These are phyloP conservation scores for Melanchra persicariae DNA, from an alignment of 2,888 invertebrate genomes.

Conservation along the genomic window DNA sequence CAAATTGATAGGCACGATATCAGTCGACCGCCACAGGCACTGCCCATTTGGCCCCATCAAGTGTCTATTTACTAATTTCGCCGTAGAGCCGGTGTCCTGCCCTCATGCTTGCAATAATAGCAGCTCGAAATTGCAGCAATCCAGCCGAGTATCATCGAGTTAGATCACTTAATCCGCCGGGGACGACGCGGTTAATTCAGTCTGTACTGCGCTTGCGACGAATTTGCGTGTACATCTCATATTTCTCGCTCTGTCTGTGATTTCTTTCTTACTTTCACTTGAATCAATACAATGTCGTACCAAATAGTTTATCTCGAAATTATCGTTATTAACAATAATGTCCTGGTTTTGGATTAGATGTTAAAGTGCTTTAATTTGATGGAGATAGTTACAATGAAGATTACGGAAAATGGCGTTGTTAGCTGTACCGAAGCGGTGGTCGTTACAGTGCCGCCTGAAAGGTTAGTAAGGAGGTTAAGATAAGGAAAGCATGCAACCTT, in stretches of 20 bases:
- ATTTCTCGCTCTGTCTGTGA: constrained; percentile 3
- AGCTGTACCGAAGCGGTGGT: constrained; percentile 64
- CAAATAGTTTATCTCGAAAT: constrained; percentile 48
- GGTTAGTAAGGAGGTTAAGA: constrained; percentile 69
- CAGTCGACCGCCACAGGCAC: constrained; percentile 41
- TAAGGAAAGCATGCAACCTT: constrained; percentile 22
- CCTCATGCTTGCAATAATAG: constrained; percentile 84
- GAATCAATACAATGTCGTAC: constrained; percentile 28
- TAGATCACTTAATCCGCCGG: constrained; percentile 82
- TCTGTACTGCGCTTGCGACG: constrained; percentile 73
- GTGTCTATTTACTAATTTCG: constrained; percentile 83
- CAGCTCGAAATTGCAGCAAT: constrained; percentile 86
- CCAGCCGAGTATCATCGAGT: constrained; percentile 83
- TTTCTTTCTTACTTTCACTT: constrained; percentile 25
- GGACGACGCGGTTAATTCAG: constrained; percentile 72
- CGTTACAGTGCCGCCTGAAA: constrained; percentile 53
- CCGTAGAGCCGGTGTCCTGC: constrained; percentile 84
- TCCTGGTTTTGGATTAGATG: constrained; percentile 27
- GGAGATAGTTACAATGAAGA: constrained; percentile 77
- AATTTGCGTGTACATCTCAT: constrained; percentile 66
- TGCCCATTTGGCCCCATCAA: constrained; percentile 70
- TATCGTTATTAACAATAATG: constrained; percentile 33
- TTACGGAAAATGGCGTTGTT: constrained; percentile 76
- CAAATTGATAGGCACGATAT: constrained; percentile 49
- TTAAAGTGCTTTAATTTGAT: constrained; percentile 52